Evolutionary conservation across 2,797 vertebrate genomes (phyloP), one percentile per base, ranked within the genome.

Genomic region (Otolemur crassicaudatus): DNA sequence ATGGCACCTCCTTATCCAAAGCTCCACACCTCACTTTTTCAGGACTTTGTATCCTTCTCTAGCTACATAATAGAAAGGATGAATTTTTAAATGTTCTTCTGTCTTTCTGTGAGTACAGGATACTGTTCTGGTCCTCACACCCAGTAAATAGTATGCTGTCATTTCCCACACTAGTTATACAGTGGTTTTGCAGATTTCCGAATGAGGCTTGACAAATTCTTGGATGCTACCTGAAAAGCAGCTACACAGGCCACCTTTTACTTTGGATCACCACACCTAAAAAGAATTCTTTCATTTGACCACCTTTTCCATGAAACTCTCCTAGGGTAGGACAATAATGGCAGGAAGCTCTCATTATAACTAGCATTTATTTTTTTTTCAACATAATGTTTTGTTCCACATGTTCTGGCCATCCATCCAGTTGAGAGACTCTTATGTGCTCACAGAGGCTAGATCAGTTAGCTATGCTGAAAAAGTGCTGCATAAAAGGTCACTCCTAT

Each of bases 21-120:
- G 4, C 10, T 23, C 49, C 16, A 23, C 19, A 7, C 2, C 61
- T 90, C 34, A 53, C 6, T 20, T 93, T 76, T 67, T 40, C n/a
- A 58, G 49, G 75, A 0, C 3, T 85, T 46, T 19, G 11, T 7
- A 86, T 88, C 13, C 37, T 95, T 69, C 61, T 86, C 22, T 7
- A 73, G 3, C 22, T 13, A 7, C 27, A 49, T 1, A 4, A 19
- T n/a, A 22, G 27, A 81, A 11, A 0, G 25, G 5, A 37, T 7
- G 10, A 76, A 65, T 40, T 73, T 61, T 77, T 77, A 79, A 73
- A 37, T 60, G 46, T 11, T 86, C 23, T 87, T 76, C n/a, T 60
- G 8, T 31, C 34, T 40, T 37, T 23, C 29, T 49, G 20, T 58
- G 77, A 87, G 43, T 6, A 84, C 31, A 65, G 31, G 8, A 3